phyloP scores from a whole-genome alignment of 2,113 vertebrate species.

The Nannobrachium achirus region DNA sequence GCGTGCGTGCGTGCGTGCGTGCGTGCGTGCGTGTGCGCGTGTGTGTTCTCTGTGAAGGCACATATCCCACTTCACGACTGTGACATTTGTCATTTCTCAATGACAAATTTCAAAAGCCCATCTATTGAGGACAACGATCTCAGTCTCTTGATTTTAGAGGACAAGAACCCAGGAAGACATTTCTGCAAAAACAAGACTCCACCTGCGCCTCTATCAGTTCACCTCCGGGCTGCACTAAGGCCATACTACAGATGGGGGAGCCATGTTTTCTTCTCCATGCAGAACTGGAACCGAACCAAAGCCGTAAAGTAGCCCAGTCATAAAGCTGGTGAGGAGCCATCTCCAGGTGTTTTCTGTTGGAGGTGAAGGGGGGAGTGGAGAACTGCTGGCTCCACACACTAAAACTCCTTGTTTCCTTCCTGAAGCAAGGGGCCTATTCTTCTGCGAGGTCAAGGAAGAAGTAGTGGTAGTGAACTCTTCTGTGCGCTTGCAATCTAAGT shows the following conservation, averaged over 20 bases:
- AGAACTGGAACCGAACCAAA: slow-evolving; percentile 51
- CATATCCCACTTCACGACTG: too few species aligned
- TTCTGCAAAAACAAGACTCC: not conserved
- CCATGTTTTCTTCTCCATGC: slow-evolving; percentile 44
- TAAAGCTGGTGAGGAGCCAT: slow-evolving; percentile 50
- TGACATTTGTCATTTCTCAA: too few species aligned
- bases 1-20: too few species aligned
- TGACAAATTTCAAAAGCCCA: too few species aligned
- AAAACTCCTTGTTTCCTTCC: slow-evolving; percentile 68
- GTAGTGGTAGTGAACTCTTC: slow-evolving; percentile 12
- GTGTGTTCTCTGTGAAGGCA: too few species aligned
- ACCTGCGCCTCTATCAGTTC: slow-evolving; percentile 19
- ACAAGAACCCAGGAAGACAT: too few species aligned
- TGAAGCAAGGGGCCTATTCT: slow-evolving; percentile 33
- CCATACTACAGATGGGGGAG: slow-evolving; percentile 27
- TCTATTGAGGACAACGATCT: too few species aligned
- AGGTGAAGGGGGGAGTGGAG: slow-evolving; percentile 25
- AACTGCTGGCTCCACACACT: slow-evolving; percentile 29
- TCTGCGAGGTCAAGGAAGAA: slow-evolving; percentile 30
- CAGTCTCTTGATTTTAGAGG: too few species aligned
- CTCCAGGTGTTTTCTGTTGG: slow-evolving; percentile 78
- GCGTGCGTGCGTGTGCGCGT: too few species aligned
- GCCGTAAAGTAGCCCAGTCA: slow-evolving; percentile 56
- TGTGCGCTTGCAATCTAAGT: not conserved
- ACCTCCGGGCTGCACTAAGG: slow-evolving; percentile 6